Evolutionary conservation across 2,797 vertebrate species (phyloP).

Genomic region (Rhynchonycteris naso): DNA sequence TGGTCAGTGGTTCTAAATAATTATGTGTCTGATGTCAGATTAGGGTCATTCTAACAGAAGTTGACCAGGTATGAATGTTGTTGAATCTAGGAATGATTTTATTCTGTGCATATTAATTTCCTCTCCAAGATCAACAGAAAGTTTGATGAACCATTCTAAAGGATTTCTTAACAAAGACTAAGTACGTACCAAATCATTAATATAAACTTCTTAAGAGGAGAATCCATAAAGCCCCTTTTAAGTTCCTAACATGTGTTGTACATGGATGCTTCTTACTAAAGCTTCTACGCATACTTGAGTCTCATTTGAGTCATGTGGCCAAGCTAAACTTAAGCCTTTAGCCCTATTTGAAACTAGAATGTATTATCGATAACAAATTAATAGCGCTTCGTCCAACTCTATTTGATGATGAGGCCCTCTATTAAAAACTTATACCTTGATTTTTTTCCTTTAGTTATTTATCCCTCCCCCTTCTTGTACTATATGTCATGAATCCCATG

Average conservation of each 20-base stretch:
- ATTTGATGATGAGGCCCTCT: not conserved
- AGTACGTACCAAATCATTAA: not conserved
- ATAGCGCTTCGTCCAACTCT: not conserved
- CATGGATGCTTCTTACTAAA: not conserved
- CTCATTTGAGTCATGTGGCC: not conserved
- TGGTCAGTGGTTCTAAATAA: not conserved
- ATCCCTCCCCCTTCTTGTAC: not conserved
- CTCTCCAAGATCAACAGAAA: not conserved
- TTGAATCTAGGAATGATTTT: conserved; percentile 15
- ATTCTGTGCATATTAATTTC: not conserved
- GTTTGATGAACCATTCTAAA: not conserved
- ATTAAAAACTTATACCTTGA: not conserved
- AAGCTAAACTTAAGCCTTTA: not conserved
- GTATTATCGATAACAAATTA: not conserved
- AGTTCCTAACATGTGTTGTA: not conserved
- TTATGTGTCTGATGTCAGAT: not conserved
- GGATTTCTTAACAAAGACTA: conserved; percentile 26
- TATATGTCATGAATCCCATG: not conserved
- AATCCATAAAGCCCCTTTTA: not conserved
- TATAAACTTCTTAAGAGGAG: not conserved
- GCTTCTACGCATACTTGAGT: not conserved
- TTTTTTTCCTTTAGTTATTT: not conserved
- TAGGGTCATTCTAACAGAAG: conserved; percentile 7
- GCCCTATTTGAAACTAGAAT: not conserved
- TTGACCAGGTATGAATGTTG: not conserved